These are phyloP conservation scores for Dendrophyllia cribrosa DNA, from an alignment of 64 coral and sea anemone species.

Conservation along the genomic window DNA sequence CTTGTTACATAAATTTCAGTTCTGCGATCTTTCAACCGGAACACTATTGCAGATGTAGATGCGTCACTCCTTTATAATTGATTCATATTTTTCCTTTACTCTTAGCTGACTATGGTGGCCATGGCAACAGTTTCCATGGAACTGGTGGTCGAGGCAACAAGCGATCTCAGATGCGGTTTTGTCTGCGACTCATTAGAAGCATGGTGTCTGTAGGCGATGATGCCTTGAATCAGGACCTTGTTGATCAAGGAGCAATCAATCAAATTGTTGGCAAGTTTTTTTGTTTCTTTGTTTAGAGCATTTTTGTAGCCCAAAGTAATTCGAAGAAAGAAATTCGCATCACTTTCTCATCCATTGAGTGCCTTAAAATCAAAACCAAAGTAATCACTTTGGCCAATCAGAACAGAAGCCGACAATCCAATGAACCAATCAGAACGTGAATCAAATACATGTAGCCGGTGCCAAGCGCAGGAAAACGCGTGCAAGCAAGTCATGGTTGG, in stretches of 20 bases:
- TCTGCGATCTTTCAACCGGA: no score
- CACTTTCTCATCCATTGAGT: no score
- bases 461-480: no score
- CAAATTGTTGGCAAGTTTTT: constrained; percentile 79
- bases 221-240: constrained; percentile 86
- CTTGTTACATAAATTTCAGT: no score
- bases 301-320: background rate
- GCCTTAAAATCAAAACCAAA: no score
- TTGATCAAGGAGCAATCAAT: constrained; percentile 92
- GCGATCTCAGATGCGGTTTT: constrained; percentile 95
- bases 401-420: no score
- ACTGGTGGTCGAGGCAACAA: constrained; percentile 98
- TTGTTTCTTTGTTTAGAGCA: background rate
- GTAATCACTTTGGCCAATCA: no score
- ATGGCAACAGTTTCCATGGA: constrained; percentile 99
- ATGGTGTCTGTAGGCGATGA: constrained; percentile 95
- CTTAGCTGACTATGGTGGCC: constrained; percentile 98
- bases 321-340: no score
- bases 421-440: no score
- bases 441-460: no score
- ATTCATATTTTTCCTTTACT: background rate
- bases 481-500: no score
- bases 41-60: background rate
- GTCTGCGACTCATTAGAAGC: constrained; percentile 82
- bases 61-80: background rate